Base-by-base conservation (phyloP, 2,113 vertebrate species). In the Montifringilla adamsi region DNA sequence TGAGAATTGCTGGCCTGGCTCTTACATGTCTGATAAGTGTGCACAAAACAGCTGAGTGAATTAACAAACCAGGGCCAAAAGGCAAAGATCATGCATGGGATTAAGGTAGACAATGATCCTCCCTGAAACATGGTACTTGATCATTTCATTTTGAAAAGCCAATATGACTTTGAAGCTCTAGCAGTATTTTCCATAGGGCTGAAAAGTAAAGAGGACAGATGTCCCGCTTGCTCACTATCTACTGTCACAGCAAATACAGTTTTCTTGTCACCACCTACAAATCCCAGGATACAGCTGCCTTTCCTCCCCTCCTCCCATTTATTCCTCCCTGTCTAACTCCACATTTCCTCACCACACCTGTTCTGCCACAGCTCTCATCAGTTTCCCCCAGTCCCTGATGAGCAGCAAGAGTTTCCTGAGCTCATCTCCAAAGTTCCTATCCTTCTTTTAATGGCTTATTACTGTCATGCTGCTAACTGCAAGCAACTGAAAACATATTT, bases 261-360 rank as follows among this genome's bases (percentile, higher is more conserved):
- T 91, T 95, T 67, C 91, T 80, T 91, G 79, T 94, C 95, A 96
- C 79, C 93, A 93, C 90, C 90, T 94, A 87, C 90, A 93, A 95
- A 94, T 93, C 79, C 92, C 82, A 81, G 81, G 75, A 89, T 92
- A 78, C 3, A 19, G 58, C 84, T 88, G 87, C 43, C 37, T 89
- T 73, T 79, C 41, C 75, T 80, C 33, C 41, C 89, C 81, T 20
- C 47, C 26, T 92, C 37, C 39, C 41, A 5, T 87, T 91, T 76
- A 82, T 74, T 62, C 58, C 22, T 89, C 66, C 46, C 46, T 11
- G 18, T 70, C 44, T 69, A 83, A 62, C 27, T 80, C 39, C 41
- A 41, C 43, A 74, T 94, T 90, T 95, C 72, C 72, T 83, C 92
- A 77, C 30, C 39, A 75, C 56, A 79, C 64, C 87, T 93, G 89